Evolutionary conservation across 2,888 invertebrate species (phyloP), one percentile per base, ranked within the genome.

Genomic region (Perizoma flavofasciatum): DNA sequence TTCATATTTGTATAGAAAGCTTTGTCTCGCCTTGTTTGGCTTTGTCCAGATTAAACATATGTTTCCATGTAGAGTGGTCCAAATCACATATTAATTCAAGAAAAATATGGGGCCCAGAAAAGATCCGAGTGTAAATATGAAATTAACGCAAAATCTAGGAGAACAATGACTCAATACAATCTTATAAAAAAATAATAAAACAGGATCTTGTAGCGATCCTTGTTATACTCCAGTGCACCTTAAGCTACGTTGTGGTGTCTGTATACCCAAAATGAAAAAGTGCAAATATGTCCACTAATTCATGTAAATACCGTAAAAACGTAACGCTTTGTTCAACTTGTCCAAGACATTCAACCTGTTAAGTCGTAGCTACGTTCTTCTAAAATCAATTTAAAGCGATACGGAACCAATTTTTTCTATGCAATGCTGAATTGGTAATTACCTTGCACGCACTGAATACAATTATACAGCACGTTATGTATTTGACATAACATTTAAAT

Each of bases 1-100:
- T 58, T 62, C 66, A 59, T 69, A 66, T 72, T 70, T 69, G 61
- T 55, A 61, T 69, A 72, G 72, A 74, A 71, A 74, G 72, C 61
- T 63, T 54, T 61, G 67, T 55, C 55, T 49, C n/a, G 6, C 32
- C 11, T 61, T 55, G 53, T 58, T 60, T 62, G 52, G 8, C 9
- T 63, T 67, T 55, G 35, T 22, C 46, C 52, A 46, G 49, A 59
- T 59, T 35, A 49, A 49, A 51, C 41, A 49, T 41, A 37, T 54
- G 10, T 41, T 49, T 49, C 41, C 49, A 11, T 7, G 10, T 22
- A n/a, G 48, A 52, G 22, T 57, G n/a, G 32, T 55, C n/a, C 35
- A 33, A 9, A 10, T 43, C 37, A 40, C 32, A 33, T 37, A 5
- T 45, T 22, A 49, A 32, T 35, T 41, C 45, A 45, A 39, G 32